Evolutionary conservation across 1,140 invertebrate species (phyloP).

Genomic region (Scylla paramamosain): DNA sequence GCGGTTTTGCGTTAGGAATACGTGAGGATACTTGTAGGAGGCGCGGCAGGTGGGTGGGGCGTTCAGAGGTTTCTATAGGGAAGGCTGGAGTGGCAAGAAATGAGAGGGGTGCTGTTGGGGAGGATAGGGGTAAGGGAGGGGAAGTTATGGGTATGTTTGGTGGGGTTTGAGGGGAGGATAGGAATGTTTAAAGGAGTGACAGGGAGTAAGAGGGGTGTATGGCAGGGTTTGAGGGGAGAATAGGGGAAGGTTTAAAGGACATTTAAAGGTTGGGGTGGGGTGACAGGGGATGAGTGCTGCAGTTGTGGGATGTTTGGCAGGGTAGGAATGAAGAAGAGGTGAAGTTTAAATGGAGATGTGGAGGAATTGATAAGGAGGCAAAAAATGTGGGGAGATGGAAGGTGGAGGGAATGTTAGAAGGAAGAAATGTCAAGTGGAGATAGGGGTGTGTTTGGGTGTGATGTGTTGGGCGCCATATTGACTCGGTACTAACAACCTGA

Average conservation of each 20-base stretch:
- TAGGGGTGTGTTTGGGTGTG: too few relatives aligned
- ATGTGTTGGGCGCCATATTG: too few relatives aligned
- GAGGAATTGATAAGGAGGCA: neutral
- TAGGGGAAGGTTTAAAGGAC: too few relatives aligned
- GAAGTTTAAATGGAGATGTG: neutral
- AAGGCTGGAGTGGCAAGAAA: too few relatives aligned
- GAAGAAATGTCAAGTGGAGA: neutral
- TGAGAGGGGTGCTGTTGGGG: too few relatives aligned
- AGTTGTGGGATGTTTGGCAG: neutral
- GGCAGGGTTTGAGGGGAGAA: neutral
- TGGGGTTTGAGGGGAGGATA: neutral
- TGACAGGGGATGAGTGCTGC: neutral
- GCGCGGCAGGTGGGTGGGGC: too few relatives aligned
- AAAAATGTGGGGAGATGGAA: neutral
- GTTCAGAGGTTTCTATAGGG: too few relatives aligned
- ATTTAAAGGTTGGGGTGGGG: neutral
- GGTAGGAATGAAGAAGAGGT: neutral
- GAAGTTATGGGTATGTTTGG: too few relatives aligned
- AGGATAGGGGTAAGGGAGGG: too few relatives aligned
- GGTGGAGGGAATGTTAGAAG: neutral
- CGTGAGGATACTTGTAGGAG: too few relatives aligned
- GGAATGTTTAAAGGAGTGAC: neutral
- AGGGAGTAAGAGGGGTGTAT: neutral
- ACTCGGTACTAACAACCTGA: too few relatives aligned
- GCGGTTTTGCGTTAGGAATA: too few relatives aligned